phyloP scores from a whole-genome alignment of 35 echinoderm and acorn worm genomes.

The Eucidaris tribuloides region DNA sequence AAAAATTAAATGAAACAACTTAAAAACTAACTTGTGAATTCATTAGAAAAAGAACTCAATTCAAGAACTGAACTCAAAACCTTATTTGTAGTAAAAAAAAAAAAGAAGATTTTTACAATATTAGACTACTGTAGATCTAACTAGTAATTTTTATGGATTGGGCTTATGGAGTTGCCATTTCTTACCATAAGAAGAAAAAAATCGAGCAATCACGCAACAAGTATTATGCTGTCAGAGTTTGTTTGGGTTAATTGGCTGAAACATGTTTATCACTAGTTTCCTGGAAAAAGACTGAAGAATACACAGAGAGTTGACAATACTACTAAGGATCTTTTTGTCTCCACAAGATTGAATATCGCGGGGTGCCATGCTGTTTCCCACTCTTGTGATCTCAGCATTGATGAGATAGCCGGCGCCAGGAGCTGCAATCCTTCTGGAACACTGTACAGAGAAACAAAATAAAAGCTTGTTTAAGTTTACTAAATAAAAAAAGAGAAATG shows the following conservation, averaged over 20 bases:
- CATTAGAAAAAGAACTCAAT: background rate
- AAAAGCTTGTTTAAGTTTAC: background rate
- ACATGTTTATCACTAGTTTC: too few relatives aligned
- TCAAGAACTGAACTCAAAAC: too few relatives aligned
- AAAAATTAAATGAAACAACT: too few relatives aligned
- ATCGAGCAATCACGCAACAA: too few relatives aligned
- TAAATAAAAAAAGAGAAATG: background rate
- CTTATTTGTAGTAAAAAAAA: too few relatives aligned
- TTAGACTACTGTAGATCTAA: too few relatives aligned
- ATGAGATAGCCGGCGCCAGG: slow-evolving; percentile 85
- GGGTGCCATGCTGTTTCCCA: slow-evolving; percentile 95
- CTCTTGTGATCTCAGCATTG: slow-evolving; percentile 63
- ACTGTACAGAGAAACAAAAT: slow-evolving; percentile 55
- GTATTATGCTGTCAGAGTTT: too few relatives aligned
- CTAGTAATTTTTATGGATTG: too few relatives aligned
- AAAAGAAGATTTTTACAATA: too few relatives aligned
- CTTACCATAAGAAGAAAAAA: too few relatives aligned
- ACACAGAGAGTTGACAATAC: slow-evolving; percentile 17
- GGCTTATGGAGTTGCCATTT: too few relatives aligned
- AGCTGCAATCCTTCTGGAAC: slow-evolving; percentile 91
- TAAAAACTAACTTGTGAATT: background rate
- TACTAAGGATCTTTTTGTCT: slow-evolving; percentile 97
- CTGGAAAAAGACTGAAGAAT: background rate
- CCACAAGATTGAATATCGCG: slow-evolving; percentile 88
- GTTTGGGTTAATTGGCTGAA: too few relatives aligned